These are phyloP conservation scores for Drosophila vallismaia DNA, from an alignment of 2,888 invertebrate genomes.

Conservation along the genomic window DNA sequence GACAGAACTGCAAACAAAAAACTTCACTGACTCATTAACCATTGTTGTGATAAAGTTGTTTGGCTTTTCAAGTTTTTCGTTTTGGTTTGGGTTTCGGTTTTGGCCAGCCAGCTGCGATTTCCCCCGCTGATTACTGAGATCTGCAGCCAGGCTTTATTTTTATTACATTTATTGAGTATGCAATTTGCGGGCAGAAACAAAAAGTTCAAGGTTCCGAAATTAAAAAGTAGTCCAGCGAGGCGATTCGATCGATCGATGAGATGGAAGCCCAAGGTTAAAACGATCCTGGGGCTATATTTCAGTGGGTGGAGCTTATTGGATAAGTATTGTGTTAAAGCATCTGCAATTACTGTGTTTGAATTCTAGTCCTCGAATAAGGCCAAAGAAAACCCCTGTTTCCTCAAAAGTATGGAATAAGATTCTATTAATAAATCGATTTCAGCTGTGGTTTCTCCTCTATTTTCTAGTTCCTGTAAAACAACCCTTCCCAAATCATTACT, in stretches of 20 bases:
- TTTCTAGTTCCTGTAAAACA: slow-evolving; percentile 5
- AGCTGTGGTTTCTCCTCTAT: slow-evolving; percentile 9
- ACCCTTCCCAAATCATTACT: slow-evolving; percentile 17
- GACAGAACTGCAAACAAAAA: slow-evolving; percentile 48
- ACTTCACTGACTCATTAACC: slow-evolving; percentile 67
- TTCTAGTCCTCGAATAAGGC: neutral
- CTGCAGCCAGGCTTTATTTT: slow-evolving; percentile 61
- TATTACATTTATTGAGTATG: slow-evolving; percentile 61
- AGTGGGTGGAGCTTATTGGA: slow-evolving; percentile 23
- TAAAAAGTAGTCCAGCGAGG: slow-evolving; percentile 69
- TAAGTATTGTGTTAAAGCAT: neutral
- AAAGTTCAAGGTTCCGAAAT: slow-evolving; percentile 75
- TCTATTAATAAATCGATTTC: slow-evolving; percentile 19
- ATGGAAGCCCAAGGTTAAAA: slow-evolving; percentile 39
- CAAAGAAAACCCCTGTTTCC: neutral
- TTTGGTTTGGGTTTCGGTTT: slow-evolving; percentile 10
- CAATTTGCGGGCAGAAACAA: slow-evolving; percentile 56
- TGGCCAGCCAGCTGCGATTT: slow-evolving; percentile 65
- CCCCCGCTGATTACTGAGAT: slow-evolving; percentile 63
- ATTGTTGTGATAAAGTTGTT: slow-evolving; percentile 75
- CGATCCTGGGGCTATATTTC: slow-evolving; percentile 32
- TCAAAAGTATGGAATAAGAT: too few species aligned
- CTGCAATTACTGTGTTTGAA: neutral
- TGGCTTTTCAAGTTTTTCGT: slow-evolving; percentile 23
- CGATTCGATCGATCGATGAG: slow-evolving; percentile 32